phyloP scores from a whole-genome alignment of 2,888 invertebrate genomes.

The Smittia sp. region DNA sequence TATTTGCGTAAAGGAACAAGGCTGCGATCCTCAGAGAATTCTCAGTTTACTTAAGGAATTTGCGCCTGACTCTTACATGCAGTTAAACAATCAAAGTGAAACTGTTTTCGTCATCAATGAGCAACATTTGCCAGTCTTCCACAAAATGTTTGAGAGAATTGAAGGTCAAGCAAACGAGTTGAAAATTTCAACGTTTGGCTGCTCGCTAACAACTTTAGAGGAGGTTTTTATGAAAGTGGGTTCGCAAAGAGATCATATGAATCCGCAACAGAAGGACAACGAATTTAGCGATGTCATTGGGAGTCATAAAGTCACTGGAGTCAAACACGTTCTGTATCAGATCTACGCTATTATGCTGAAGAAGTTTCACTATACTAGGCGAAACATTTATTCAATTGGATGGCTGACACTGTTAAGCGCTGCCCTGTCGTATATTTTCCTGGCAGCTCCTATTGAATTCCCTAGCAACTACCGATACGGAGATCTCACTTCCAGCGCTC shows the following conservation, averaged over 20 bases:
- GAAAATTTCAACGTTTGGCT: constrained; percentile 72
- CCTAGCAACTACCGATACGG: not conserved
- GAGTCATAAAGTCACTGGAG: not conserved
- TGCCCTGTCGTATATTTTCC: not conserved
- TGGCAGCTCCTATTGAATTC: not conserved
- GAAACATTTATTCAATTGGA: not conserved
- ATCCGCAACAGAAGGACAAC: not conserved
- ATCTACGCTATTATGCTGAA: not conserved
- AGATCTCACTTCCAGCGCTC: not conserved
- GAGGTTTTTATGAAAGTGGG: constrained; percentile 65
- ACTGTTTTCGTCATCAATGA: constrained; percentile 68
- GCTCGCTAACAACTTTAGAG: no score
- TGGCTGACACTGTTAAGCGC: not conserved
- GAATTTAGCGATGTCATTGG: not conserved
- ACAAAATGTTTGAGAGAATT: constrained; percentile 65
- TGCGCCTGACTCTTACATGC: constrained; percentile 71
- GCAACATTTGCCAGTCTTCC: constrained; percentile 61
- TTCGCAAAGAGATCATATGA: not conserved
- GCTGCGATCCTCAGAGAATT: constrained; percentile 56
- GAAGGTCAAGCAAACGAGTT: constrained; percentile 61
- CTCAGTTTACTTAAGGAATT: constrained; percentile 59
- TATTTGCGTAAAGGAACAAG: constrained; percentile 57
- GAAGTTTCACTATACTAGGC: not conserved
- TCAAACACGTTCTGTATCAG: not conserved
- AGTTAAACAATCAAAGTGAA: constrained; percentile 61